These are phyloP conservation scores for Pundamilia nyererei DNA, from an alignment of 2,113 vertebrate species.

Conservation along the genomic window DNA sequence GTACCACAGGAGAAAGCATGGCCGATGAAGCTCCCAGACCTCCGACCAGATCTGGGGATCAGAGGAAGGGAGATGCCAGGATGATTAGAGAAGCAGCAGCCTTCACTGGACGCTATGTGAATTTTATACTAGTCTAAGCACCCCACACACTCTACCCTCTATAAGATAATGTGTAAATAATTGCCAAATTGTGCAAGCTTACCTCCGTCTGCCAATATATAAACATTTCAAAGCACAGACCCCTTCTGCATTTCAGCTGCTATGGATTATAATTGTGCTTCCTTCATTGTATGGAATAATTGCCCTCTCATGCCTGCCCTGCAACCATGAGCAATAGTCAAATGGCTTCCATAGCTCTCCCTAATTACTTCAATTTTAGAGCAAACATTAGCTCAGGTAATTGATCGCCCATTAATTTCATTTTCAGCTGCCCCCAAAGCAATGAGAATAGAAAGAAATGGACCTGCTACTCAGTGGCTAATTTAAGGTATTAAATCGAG, in stretches of 20 bases:
- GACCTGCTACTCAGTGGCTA: neutral
- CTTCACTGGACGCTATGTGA: neutral
- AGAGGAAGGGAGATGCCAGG: neutral
- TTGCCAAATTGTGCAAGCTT: neutral
- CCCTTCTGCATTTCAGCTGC: neutral
- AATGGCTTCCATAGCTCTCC: neutral
- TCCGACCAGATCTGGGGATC: slow-evolving; percentile 61
- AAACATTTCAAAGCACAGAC: neutral
- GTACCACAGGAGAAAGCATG: slow-evolving; percentile 61
- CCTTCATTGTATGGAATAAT: neutral
- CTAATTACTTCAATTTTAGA: neutral
- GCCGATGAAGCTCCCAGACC: slow-evolving; percentile 30
- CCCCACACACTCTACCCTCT: neutral
- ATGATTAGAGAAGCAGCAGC: neutral
- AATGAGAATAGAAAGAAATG: neutral
- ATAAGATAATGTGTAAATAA: neutral
- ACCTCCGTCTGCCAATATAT: neutral
- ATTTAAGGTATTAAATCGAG: neutral
- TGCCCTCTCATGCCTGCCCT: neutral
- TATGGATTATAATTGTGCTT: neutral
- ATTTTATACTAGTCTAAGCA: neutral
- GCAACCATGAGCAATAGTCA: neutral
- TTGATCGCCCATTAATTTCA: neutral
- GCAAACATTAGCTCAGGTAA: slow-evolving; percentile 16
- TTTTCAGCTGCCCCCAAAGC: neutral